Base-by-base conservation (phyloP, 2,888 invertebrate species). In the Oconnorella tubifera region DNA sequence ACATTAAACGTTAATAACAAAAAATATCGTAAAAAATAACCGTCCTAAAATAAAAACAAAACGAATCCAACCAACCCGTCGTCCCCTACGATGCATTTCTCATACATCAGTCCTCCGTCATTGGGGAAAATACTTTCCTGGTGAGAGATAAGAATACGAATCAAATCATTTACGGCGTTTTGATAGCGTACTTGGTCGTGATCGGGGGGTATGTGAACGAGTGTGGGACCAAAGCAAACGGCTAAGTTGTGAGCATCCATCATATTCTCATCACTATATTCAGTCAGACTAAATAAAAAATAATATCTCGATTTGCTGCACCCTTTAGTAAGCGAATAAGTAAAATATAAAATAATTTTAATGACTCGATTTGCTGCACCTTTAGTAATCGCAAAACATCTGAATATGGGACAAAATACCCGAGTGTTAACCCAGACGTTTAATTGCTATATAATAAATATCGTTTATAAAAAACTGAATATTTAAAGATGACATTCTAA, bases 211-310 rank as follows among this genome's bases (percentile, higher is more conserved):
- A 96, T 95, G 57, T 96, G 94, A 78, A 97, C 89, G 77, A 97
- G 86, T 64, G 96, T 95, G 61, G 97, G 97, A 23, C 97, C 97
- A 81, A 97, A 93, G 83, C 97, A 97, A 80, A 97, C 94, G 66
- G 97, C 96, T 77, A 98, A 86, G 85, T 97, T 97, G 85, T 95
- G 96, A 0, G 95, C 93, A 84, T 97, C 96, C 97, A 98, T 97
- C 94, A 96, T 94, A 82, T 94, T 96, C 84, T 93, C 90, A 80
- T 91, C 92, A 75, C 91, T 89, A 84, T 90, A 91, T 83, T 92
- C 92, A 2, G 93, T 90, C 71, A 96, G 85, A 84, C 90, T 90
- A 83, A 23, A 19, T 19, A 19, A 10, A 40, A 14, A 40, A 19
- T 40, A 10, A 40, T n/a, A n/a, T n/a, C n/a, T n/a, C n/a, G n/a